Percentiles rank a stretch among this genome's conserved stretches.
phyloP scores from a whole-genome alignment of 2,797 vertebrate genomes.

The Tinamus major region DNA sequence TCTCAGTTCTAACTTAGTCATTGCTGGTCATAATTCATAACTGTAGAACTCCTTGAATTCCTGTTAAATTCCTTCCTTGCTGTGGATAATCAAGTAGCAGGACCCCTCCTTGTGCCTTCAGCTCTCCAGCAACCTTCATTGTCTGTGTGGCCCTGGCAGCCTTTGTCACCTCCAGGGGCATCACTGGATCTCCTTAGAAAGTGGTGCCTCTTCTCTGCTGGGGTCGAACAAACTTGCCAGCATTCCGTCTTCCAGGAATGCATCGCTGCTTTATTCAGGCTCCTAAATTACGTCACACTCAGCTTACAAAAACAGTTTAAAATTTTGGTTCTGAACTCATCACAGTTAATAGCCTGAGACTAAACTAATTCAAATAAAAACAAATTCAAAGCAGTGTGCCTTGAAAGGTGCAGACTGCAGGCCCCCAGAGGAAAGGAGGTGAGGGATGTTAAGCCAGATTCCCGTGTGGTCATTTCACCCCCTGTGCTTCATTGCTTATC shows the following conservation, averaged over 20 bases:
- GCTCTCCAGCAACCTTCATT: background rate
- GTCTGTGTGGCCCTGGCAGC: background rate
- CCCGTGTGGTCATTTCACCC: background rate
- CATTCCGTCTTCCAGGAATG: accelerated
- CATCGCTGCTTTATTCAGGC: background rate
- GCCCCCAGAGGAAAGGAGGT: background rate
- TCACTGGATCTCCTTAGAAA: background rate
- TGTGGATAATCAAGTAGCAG: background rate
- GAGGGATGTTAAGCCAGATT: background rate
- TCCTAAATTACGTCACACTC: background rate
- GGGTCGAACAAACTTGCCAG: background rate
- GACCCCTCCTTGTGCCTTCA: background rate
- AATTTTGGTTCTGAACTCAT: background rate
- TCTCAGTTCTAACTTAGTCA: background rate
- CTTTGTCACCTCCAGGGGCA: background rate
- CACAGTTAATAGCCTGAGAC: background rate
- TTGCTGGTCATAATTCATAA: background rate
- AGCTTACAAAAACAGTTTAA: background rate
- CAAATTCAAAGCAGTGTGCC: background rate
- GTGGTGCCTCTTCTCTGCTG: background rate
- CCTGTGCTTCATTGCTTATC: background rate
- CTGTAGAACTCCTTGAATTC: background rate
- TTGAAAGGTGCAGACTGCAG: background rate
- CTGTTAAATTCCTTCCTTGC: background rate
- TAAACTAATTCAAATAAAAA: background rate